A percentile compares a stretch with the other conserved stretches of the same genome.
These are phyloP conservation scores for Microctenopoma stevenorrisi DNA, from an alignment of 2,797 vertebrate species.

Conservation along the genomic window DNA sequence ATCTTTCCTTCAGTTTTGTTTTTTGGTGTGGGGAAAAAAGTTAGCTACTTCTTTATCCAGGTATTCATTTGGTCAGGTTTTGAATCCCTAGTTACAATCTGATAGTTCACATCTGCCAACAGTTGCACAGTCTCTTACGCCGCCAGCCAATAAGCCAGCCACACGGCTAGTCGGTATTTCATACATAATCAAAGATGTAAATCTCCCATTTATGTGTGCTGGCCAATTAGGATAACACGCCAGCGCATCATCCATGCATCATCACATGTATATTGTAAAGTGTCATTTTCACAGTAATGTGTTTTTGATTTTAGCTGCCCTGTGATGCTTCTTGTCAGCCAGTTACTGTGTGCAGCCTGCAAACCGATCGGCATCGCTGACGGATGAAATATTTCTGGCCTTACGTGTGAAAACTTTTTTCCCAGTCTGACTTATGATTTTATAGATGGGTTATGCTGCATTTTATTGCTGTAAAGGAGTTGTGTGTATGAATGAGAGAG, in stretches of 20 bases:
- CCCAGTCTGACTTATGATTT: conserved; percentile 51
- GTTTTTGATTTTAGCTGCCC: conserved; percentile 33
- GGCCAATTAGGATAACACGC: conserved; percentile 17
- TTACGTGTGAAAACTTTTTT: conserved; percentile 50
- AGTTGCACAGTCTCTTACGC: not conserved
- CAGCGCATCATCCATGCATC: not conserved
- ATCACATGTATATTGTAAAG: conserved; percentile 18
- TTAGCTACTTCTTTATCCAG: too few relatives aligned
- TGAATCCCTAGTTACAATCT: conserved; percentile 9
- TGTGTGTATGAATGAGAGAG: not conserved
- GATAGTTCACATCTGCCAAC: not conserved
- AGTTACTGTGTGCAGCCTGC: conserved; percentile 13
- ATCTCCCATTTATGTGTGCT: not conserved
- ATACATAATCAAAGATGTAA: not conserved
- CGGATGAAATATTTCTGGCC: conserved; percentile 34
- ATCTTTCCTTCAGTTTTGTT: too few relatives aligned
- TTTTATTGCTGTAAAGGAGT: conserved; percentile 48
- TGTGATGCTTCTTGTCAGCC: conserved; percentile 33
- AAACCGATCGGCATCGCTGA: conserved; percentile 30
- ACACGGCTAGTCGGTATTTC: not conserved
- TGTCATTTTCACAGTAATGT: conserved; percentile 20
- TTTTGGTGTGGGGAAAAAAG: too few relatives aligned
- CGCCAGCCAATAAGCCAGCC: not conserved
- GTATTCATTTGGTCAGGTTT: not conserved
- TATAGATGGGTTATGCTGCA: conserved; percentile 49